phyloP scores from a whole-genome alignment of 2,888 invertebrate genomes.

The Sclerodermus sp. region DNA sequence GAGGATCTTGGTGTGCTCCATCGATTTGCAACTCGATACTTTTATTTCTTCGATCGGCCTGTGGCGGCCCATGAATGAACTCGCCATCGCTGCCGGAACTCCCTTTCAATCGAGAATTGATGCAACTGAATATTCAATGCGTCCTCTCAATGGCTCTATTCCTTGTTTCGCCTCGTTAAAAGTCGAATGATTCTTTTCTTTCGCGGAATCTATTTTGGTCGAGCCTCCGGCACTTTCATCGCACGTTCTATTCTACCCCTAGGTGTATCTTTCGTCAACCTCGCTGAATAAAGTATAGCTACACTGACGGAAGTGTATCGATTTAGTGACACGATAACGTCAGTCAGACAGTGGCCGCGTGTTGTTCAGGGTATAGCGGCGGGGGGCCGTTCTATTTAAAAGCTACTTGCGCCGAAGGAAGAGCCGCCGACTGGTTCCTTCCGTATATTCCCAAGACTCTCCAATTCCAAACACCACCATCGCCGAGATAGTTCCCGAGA shows the following conservation, averaged over 20 bases:
- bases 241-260: slow-evolving; percentile 18
- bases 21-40: too few relatives aligned
- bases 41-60: too few relatives aligned
- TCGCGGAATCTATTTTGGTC: slow-evolving; percentile 22
- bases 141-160: too few relatives aligned
- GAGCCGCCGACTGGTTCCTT: not conserved
- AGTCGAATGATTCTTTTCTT: not conserved
- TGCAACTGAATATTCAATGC: too few relatives aligned
- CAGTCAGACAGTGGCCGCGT: slow-evolving; percentile 1
- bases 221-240: slow-evolving; percentile 6
- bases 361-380: too few relatives aligned
- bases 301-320: slow-evolving; percentile 29
- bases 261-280: slow-evolving; percentile 25
- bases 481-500: too few relatives aligned
- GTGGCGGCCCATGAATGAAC: too few relatives aligned
- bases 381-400: not conserved
- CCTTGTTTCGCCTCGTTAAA: too few relatives aligned
- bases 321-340: slow-evolving; percentile 23
- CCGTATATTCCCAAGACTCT: not conserved
- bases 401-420: not conserved
- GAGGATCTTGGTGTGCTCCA: slow-evolving; percentile 16
- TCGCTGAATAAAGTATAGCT: slow-evolving; percentile 17
- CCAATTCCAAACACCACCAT: too few relatives aligned
- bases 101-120: too few relatives aligned
- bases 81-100: too few relatives aligned